A percentile compares a stretch with the other conserved stretches of the same genome.
phyloP scores from a whole-genome alignment of 2,113 vertebrate species.

The Hemicordylus capensis region DNA sequence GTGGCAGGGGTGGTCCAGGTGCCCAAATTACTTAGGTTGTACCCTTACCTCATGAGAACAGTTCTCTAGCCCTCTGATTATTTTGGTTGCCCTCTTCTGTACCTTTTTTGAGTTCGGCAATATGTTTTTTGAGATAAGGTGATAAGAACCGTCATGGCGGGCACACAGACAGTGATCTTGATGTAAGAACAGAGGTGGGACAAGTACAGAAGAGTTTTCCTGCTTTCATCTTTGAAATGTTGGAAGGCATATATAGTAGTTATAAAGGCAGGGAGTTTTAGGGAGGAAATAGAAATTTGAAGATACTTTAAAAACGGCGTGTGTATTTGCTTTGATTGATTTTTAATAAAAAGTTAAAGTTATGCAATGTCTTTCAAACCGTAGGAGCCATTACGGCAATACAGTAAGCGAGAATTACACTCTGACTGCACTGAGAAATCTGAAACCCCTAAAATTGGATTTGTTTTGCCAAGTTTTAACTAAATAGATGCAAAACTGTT shows the following conservation, averaged over 20 bases:
- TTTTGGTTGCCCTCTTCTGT: too few relatives aligned
- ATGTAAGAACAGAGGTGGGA: not conserved
- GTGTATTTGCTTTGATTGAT: constrained; percentile 31
- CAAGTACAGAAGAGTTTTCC: not conserved
- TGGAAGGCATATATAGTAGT: not conserved
- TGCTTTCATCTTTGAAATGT: not conserved
- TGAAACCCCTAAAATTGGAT: constrained; percentile 55
- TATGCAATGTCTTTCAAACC: constrained; percentile 25
- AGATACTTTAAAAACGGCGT: not conserved
- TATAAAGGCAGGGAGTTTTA: constrained; percentile 21
- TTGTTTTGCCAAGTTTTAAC: constrained; percentile 68
- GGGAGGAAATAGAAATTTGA: not conserved
- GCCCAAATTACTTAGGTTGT: too few relatives aligned
- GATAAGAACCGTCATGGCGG: too few relatives aligned
- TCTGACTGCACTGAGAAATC: constrained; percentile 47
- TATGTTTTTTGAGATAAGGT: too few relatives aligned
- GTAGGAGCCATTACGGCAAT: constrained; percentile 30
- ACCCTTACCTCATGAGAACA: too few relatives aligned
- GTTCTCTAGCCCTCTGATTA: too few relatives aligned
- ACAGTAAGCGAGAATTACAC: constrained; percentile 42
- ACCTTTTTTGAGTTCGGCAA: too few relatives aligned
- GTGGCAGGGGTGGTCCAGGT: too few relatives aligned
- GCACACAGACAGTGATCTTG: not conserved
- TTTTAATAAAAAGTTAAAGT: constrained; percentile 43
- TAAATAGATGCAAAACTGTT: constrained; percentile 64